Evolutionary conservation across 37 sponge, comb jelly and placozoan genomes (phyloP), one percentile per base, ranked within the genome.

Genomic region (Dysidea cf. avara): DNA sequence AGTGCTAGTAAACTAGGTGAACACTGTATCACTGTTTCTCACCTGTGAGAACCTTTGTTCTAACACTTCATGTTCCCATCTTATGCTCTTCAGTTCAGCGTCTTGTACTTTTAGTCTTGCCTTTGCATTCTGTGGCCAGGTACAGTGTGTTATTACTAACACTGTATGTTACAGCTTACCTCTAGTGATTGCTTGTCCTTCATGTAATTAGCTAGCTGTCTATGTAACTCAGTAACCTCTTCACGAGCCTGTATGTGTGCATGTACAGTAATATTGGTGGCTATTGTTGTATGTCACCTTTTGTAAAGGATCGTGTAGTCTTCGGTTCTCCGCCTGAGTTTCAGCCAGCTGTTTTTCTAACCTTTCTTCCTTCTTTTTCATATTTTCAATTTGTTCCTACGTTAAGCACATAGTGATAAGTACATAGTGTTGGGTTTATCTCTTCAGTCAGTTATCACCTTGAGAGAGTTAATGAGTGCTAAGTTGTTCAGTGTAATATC

Each of bases 401-500:
- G n/a, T n/a, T n/a, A n/a, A n/a, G n/a, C n/a, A n/a, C n/a, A 34
- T 36, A 34, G 37, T 34, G 39, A 57, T 4, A 32, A 34, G 20
- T 22, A 9, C 12, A 46, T 28, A n/a, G 5, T 6, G 20, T 67
- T 67, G 24, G 12, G 51, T 52, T 29, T 52, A 51, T 56, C 37
- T 56, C 13, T 18, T 43, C 18, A 16, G 31, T 62, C 35, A 20
- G n/a, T 53, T 52, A 77, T 26, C 69, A 94, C 97, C 79, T 98
- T 98, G 50, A 98, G 85, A 31, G 95, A 90, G 81, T 94, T 94
- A 68, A 98, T 98, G 63, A 98, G 92, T 30, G 96, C 90, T 7
- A 98, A 77, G 83, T 98, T 98, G 71, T 98, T 98, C 54, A 94
- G 93, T 11, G 99, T 98, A 74, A 98, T 98, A 73, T 98, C 99